Base-by-base conservation (phyloP, 2,113 vertebrate genomes). In the Anguilla japonica region DNA sequence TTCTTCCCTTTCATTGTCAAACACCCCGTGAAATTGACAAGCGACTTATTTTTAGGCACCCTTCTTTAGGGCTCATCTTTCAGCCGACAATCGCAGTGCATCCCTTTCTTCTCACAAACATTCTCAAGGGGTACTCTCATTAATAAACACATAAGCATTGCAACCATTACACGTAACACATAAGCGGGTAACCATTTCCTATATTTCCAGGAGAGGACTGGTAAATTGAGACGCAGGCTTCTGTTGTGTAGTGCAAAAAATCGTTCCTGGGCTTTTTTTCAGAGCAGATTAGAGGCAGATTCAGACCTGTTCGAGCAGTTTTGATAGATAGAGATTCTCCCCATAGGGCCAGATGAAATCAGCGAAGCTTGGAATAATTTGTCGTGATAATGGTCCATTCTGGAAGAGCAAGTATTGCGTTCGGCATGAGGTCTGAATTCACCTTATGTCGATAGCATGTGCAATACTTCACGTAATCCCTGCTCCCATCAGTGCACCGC, bases 321-420 rank as follows among this genome's bases (percentile, higher is more conserved):
- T 75, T 67, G 56, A 84, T 22, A 29, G 40, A 75, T 75, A 71
- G 63, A 26, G 41, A 41, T 71, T 75, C 41, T 22, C 83, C 63
- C 63, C 41, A 13, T 7, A n/a, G 57, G 83, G 83, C 16, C 60
- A 75, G 83, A 84, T 75, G 63, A 84, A 84, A 75, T 57, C 83
- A 75, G 2, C 20, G 75, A 80, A 39, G 71, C 84, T 56, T 57
- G 71, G 18, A 41, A 41, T 85, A 18, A 80, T 85, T 40, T 26
- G 26, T 85, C 50, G 75, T 41, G 16, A 20, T 80, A 85, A 85
- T 79, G 71, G 84, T 29, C 26, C 41, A 39, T 85, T 85, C n/a
- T 41, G 22, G 78, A 80, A 26, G n/a, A 2, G 41, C n/a, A 18
- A 16, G 43, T 6, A 9, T 78, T n/a, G n/a, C 46, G 84, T 50